Base-by-base conservation (phyloP, 2,888 invertebrate genomes). In the Hoplodrina blanda region DNA sequence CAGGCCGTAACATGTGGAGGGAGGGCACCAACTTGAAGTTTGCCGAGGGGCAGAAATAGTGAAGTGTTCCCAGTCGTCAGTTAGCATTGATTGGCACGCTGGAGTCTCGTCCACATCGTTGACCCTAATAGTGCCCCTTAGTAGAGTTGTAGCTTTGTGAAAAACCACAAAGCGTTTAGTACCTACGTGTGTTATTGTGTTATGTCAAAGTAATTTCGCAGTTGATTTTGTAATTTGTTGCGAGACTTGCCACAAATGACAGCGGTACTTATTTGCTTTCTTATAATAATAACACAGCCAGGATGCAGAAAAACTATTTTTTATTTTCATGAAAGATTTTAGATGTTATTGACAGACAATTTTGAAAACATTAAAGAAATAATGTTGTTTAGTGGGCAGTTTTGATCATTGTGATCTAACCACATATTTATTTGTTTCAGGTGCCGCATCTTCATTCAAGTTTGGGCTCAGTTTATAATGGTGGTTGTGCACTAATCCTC, bases 71-170 rank as follows among this genome's bases (percentile, higher is more conserved):
- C 56, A 65, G 66, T 79, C 72, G 81, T 77, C 79, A 76, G 75
- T 82, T 79, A 84, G 64, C 83, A 84, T 85, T 84, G 87, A 89
- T 88, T 88, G 81, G 81, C 73, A 78, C 65, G 78, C 73, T 82
- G 82, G 76, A 84, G 70, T 76, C 73, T 80, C 73, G 80, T 80
- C 74, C 69, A 84, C 80, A 82, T 84, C 81, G 81, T 88, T 88
- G 87, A 89, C 87, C 88, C 65, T 84, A 87, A 88, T 88, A 83
- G 81, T 76, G 64, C 66, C 72, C 62, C 85, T 87, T 86, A 83
- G 79, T 70, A 69, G 69, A 76, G 75, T 69, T 73, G 69, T 77
- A 73, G 75, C 76, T 79, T 63, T 80, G 81, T 80, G 64, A 76
- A 76, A 82, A 84, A 85, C 83, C 73, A 85, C 83, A 86, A 85